phyloP scores from a whole-genome alignment of 2,888 invertebrate species.

The Idaea aversata region DNA sequence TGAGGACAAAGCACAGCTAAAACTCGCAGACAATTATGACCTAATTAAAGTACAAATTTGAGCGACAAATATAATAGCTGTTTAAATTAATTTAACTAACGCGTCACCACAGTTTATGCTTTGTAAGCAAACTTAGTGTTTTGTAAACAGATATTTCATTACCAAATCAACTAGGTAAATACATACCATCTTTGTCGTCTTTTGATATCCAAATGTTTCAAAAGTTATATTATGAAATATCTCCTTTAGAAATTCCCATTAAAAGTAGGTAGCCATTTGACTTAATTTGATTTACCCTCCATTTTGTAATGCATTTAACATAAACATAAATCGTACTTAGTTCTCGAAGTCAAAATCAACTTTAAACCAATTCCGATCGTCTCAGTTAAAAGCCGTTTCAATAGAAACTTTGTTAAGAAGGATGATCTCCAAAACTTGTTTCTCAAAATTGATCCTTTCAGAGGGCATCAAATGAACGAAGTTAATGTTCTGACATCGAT shows the following conservation, averaged over 20 bases:
- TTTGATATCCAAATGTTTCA: not conserved
- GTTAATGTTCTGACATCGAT: constrained; percentile 36
- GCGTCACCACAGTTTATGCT: not conserved
- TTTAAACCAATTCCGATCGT: constrained; percentile 23
- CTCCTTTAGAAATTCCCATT: not conserved
- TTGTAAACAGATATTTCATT: not conserved
- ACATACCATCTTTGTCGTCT: not conserved
- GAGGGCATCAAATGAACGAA: constrained; percentile 44
- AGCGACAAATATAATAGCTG: no score
- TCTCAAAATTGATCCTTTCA: constrained; percentile 39
- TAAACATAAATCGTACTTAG: constrained; percentile 10
- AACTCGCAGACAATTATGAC: no score
- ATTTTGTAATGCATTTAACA: not conserved
- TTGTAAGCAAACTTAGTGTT: not conserved
- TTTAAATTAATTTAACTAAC: no score
- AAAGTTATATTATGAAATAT: not conserved
- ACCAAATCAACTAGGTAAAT: not conserved
- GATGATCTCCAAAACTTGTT: constrained; percentile 44
- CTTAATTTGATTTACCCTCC: not conserved
- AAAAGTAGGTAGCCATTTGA: not conserved
- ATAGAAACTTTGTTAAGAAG: constrained; percentile 21
- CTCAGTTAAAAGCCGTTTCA: constrained; percentile 13
- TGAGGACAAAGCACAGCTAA: no score
- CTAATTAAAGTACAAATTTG: no score
- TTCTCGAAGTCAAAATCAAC: constrained; percentile 22